Evolutionary conservation across 2,113 vertebrate genomes (phyloP).

Genomic region (Myrmophylax atrothorax): DNA sequence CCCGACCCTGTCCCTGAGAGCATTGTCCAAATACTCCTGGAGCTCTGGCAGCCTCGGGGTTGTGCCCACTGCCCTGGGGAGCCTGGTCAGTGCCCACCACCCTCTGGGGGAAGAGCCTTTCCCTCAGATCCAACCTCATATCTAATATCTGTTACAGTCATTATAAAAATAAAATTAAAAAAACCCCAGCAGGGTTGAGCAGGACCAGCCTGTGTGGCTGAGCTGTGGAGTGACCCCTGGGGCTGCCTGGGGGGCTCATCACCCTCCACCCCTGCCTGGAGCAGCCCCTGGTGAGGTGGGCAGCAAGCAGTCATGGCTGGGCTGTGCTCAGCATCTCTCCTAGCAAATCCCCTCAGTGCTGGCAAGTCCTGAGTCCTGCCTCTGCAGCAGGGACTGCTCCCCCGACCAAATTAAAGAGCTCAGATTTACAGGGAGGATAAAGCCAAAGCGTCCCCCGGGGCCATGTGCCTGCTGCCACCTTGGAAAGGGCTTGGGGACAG

Average conservation of each 20-base stretch:
- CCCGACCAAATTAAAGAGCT: not conserved
- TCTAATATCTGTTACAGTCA: rapidly evolving
- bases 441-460: not conserved
- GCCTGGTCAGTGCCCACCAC: rapidly evolving
- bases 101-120: not conserved
- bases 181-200: rapidly evolving
- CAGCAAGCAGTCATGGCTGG: rapidly evolving
- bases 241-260: not conserved
- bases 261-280: not conserved
- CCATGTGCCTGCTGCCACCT: not conserved
- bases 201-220: rapidly evolving
- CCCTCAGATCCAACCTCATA: rapidly evolving
- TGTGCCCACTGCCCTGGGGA: not conserved
- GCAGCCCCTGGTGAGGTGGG: rapidly evolving
- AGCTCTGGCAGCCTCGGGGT: not conserved
- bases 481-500: not conserved
- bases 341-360: not conserved
- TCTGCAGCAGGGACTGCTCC: not conserved
- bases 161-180: not conserved
- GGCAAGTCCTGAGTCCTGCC: not conserved
- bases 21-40: rapidly evolving
- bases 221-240: not conserved
- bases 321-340: not conserved
- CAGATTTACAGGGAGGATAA: not conserved
- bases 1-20: rapidly evolving